Percentiles rank a stretch among this genome's conserved stretches.
These are phyloP conservation scores for Drosophila helvetica DNA, from an alignment of 2,888 invertebrate genomes.

Conservation along the genomic window DNA sequence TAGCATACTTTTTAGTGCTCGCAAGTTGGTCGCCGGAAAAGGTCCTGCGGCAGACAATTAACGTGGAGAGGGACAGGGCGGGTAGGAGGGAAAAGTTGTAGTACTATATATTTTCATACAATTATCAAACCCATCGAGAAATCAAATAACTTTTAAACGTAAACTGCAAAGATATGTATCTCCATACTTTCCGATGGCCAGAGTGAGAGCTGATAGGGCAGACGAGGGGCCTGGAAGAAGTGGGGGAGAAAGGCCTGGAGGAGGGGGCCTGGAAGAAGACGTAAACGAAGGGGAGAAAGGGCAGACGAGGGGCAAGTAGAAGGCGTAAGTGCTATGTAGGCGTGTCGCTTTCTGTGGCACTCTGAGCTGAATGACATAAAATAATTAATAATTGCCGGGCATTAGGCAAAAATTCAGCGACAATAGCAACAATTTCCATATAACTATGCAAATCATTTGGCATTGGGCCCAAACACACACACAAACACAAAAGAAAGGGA, in stretches of 20 bases:
- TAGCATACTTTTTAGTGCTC: conserved; percentile 58
- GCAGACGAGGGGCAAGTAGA: neutral
- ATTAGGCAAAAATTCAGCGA: conserved; percentile 18
- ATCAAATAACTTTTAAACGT: neutral
- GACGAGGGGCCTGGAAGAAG: no score
- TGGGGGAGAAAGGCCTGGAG: no score
- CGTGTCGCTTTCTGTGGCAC: no score
- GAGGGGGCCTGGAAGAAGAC: no score
- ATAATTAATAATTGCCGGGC: conserved; percentile 48
- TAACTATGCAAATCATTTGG: conserved; percentile 51
- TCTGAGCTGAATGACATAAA: conserved; percentile 8
- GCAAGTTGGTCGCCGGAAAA: neutral
- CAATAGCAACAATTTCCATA: conserved; percentile 33
- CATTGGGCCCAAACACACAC: conserved; percentile 24
- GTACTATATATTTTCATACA: no score
- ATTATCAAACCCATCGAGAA: neutral
- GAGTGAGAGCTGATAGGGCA: neutral
- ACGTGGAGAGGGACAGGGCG: neutral
- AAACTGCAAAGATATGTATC: neutral
- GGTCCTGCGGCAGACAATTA: neutral
- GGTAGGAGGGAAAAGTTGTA: no score
- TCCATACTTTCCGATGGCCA: neutral
- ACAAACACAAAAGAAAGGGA: neutral
- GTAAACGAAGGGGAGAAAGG: no score
- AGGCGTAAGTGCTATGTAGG: neutral